These are phyloP conservation scores for Idris sp. DNA, from an alignment of 1,140 invertebrate species.

Conservation along the genomic window DNA sequence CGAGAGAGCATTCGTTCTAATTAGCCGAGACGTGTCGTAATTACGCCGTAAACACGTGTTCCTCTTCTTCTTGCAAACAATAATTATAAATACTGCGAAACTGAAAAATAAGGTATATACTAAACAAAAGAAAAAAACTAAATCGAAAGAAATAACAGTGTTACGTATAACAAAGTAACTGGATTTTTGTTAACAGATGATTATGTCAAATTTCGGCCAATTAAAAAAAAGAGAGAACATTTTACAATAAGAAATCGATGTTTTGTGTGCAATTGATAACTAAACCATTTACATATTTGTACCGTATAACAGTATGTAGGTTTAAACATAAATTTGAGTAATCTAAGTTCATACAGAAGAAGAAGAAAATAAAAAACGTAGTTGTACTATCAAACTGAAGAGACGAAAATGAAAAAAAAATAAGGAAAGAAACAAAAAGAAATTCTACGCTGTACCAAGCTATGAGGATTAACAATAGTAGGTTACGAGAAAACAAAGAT, in stretches of 20 bases:
- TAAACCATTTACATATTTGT: constrained; percentile 29
- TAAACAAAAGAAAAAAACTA: no score
- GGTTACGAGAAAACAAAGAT: constrained; percentile 52
- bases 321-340: constrained; percentile 25
- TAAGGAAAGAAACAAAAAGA: constrained; percentile 1
- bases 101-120: no score
- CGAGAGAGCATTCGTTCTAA: constrained; percentile 13
- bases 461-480: constrained; percentile 53
- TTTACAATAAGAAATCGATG: constrained; percentile 13
- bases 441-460: constrained; percentile 58
- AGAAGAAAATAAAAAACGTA: constrained; percentile 19
- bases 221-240: not conserved
- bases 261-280: constrained; percentile 28
- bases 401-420: constrained; percentile 9
- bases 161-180: no score
- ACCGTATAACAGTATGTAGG: constrained; percentile 25
- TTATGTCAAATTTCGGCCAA: constrained; percentile 9
- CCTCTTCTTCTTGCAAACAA: constrained; percentile 1
- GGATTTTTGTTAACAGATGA: no score
- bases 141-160: no score
- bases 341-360: constrained; percentile 42
- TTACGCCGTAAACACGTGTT: constrained; percentile 13
- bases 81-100: no score
- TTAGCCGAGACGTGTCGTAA: constrained; percentile 17
- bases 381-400: constrained; percentile 23